Percentiles rank a stretch among this genome's conserved stretches.
Conservation (phyloP, 2,113 vertebrate genomes). For the Phylloscopus trochilus region DNA sequence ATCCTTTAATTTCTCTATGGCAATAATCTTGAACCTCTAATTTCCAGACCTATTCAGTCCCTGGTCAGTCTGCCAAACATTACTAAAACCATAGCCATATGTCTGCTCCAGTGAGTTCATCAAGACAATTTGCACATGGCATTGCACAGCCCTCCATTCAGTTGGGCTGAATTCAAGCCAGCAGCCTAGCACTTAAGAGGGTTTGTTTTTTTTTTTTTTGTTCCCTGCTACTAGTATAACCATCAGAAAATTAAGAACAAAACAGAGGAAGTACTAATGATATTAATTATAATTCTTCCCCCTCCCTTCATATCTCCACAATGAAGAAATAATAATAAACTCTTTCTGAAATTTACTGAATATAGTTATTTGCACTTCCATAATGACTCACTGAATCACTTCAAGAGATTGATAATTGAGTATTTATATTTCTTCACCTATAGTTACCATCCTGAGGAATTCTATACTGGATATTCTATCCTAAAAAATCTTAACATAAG, state of each 20-base stretch:
- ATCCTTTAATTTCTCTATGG: neutral
- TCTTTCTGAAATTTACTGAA: neutral
- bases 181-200: neutral
- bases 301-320: neutral
- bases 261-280: neutral
- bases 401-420: neutral
- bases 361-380: neutral
- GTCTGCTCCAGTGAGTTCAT: neutral
- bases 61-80: neutral
- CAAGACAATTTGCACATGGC: neutral
- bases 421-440: conserved; percentile 17
- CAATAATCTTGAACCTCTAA: neutral
- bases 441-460: neutral
- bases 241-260: conserved; percentile 3
- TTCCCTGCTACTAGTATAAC: neutral
- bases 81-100: neutral
- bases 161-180: neutral
- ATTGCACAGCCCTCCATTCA: neutral
- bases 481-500: neutral
- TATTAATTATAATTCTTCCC: conserved; percentile 18
- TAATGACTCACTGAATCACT: conserved; percentile 5
- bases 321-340: conserved; percentile 15
- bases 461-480: neutral
- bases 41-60: neutral
- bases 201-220: neutral